Percentiles rank a stretch among this genome's conserved stretches.
Conservation (phyloP, 1,140 invertebrate genomes). For the Hermatobates lingyangjiaoensis region DNA sequence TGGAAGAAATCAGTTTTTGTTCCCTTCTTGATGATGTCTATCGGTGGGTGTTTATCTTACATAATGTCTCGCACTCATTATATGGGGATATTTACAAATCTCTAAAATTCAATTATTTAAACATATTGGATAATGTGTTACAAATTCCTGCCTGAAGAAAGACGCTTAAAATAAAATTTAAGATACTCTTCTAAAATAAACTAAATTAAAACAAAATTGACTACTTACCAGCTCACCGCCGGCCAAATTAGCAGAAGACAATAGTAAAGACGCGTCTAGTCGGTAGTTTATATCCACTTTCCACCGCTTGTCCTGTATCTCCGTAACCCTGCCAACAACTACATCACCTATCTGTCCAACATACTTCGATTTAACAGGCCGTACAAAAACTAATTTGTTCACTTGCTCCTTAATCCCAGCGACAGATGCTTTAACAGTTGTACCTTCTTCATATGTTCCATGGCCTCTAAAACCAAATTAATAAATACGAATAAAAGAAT, state of each 20-base stretch:
- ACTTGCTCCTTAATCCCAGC: conserved; percentile 85
- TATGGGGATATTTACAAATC: too few species aligned
- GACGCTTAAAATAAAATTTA: too few species aligned
- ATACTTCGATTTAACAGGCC: conserved; percentile 73
- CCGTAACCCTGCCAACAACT: conserved; percentile 79
- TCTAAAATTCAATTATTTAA: too few species aligned
- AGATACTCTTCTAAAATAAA: background rate
- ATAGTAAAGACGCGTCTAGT: conserved; percentile 66
- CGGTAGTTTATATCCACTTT: conserved; percentile 87
- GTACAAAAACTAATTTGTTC: conserved; percentile 83
- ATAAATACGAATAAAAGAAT: too few species aligned
- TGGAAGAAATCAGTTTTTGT: too few species aligned
- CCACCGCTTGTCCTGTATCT: conserved; percentile 83
- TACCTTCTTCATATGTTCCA: conserved; percentile 75
- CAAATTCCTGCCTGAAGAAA: too few species aligned
- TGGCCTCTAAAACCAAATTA: conserved; percentile 60
- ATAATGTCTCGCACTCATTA: too few species aligned
- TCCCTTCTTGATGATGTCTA: too few species aligned
- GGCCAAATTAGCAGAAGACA: conserved; percentile 91
- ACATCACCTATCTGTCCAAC: conserved; percentile 95
- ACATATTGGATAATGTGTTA: too few species aligned
- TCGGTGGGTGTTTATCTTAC: too few species aligned
- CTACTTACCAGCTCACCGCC: conserved; percentile 74
- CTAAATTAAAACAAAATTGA: background rate
- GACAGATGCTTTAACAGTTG: conserved; percentile 70